phyloP scores from a whole-genome alignment of 2,797 vertebrate species.

The Neopelma chrysocephalum region DNA sequence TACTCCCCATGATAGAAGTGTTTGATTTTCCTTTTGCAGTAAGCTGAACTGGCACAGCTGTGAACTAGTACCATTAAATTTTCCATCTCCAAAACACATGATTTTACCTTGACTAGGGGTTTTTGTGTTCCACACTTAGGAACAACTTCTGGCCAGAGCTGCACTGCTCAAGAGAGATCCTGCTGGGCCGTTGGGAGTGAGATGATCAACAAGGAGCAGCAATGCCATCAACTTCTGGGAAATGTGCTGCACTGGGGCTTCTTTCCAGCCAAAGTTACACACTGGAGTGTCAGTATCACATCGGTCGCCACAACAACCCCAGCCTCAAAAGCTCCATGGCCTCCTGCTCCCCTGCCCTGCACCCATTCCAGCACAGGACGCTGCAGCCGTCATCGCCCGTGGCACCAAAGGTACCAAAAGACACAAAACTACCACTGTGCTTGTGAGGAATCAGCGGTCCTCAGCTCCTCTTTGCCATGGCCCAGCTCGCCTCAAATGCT shows the following conservation, averaged over 20 bases:
- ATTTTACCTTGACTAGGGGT: neutral
- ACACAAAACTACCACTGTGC: neutral
- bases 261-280: neutral
- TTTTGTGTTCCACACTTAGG: neutral
- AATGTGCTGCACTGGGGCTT: rapidly evolving
- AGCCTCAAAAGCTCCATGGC: neutral
- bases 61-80: neutral
- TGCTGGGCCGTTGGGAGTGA: neutral
- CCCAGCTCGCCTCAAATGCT: neutral
- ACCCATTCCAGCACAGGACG: neutral
- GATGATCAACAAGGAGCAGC: neutral
- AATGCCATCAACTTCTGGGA: neutral
- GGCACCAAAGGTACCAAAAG: neutral
- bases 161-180: neutral
- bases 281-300: neutral
- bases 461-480: neutral
- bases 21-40: neutral
- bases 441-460: neutral
- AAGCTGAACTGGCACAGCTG: neutral
- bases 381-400: rapidly evolving
- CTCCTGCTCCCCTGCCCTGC: neutral
- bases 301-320: neutral
- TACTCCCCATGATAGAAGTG: neutral
- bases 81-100: neutral
- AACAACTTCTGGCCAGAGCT: neutral